These are phyloP conservation scores for Toxostoma redivivum DNA, from an alignment of 2,113 vertebrate species.

Conservation along the genomic window DNA sequence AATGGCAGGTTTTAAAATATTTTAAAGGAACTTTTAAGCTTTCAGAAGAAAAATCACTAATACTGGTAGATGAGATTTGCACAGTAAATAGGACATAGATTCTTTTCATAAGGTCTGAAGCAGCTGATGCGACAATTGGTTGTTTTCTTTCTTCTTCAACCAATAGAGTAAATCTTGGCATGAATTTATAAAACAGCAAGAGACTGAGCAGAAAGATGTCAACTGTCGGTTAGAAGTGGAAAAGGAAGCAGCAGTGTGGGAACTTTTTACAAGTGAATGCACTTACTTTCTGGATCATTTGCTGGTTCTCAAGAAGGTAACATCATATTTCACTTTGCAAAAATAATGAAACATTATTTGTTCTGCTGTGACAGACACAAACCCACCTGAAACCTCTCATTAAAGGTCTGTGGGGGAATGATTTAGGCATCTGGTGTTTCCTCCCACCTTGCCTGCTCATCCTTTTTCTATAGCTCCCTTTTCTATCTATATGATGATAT, in stretches of 20 bases:
- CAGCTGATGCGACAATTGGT: not conserved
- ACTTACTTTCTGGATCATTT: slow-evolving; percentile 92
- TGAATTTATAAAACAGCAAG: slow-evolving; percentile 76
- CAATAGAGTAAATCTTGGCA: slow-evolving; percentile 79
- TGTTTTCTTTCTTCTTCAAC: slow-evolving; percentile 6
- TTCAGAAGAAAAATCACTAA: not conserved
- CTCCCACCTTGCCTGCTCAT: not conserved
- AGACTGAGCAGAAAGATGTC: slow-evolving; percentile 50
- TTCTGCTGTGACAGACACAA: not conserved
- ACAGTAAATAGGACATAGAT: not conserved
- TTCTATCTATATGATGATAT: not conserved
- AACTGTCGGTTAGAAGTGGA: slow-evolving; percentile 58
- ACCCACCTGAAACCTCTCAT: not conserved
- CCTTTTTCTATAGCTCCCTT: not conserved
- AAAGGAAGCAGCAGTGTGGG: slow-evolving; percentile 85
- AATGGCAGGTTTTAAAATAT: not conserved
- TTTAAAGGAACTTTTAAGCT: not conserved
- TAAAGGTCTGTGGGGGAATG: not conserved
- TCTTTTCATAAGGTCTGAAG: not conserved
- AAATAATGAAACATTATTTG: not conserved
- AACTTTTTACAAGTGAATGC: slow-evolving; percentile 91
- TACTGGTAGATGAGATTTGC: not conserved
- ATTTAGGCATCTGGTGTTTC: not conserved
- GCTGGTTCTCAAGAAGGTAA: slow-evolving; percentile 90
- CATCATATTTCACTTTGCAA: not conserved